Evolutionary conservation across 2,888 invertebrate species (phyloP).

Genomic region (Eremobia ochroleuca): DNA sequence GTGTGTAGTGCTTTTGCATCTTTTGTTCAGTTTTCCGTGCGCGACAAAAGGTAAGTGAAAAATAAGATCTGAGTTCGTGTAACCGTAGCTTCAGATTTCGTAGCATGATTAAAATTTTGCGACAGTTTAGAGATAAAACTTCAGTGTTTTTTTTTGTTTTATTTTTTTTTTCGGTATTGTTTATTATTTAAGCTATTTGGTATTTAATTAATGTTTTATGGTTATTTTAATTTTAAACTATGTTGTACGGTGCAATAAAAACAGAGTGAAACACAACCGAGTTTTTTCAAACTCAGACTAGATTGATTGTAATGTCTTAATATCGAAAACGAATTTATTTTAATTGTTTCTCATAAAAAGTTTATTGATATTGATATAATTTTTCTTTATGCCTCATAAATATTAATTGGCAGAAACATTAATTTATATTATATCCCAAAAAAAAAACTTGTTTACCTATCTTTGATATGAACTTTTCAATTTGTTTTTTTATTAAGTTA

Average conservation of each 20-base stretch:
- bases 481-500: constrained; percentile 5
- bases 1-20: constrained; percentile 84
- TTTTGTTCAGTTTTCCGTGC: constrained; percentile 81
- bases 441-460: constrained; percentile 5
- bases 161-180: neutral
- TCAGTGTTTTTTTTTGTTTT: neutral
- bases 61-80: constrained; percentile 25
- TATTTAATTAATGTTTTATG: neutral
- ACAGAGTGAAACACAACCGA: neutral
- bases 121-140: neutral
- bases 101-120: neutral
- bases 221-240: neutral
- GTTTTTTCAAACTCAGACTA: neutral
- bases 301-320: constrained; percentile 21
- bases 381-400: constrained; percentile 33
- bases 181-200: neutral
- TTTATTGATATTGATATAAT: constrained; percentile 36
- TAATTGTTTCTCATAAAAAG: constrained; percentile 26
- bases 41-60: constrained; percentile 81
- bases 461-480: neutral
- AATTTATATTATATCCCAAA: neutral
- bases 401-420: constrained; percentile 29
- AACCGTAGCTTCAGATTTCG: neutral
- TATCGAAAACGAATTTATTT: constrained; percentile 19
- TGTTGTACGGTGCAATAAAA: neutral